A percentile compares a stretch with the other conserved stretches of the same genome.
phyloP scores from a whole-genome alignment of 1,140 invertebrate species.

The Epicauta chinensis region DNA sequence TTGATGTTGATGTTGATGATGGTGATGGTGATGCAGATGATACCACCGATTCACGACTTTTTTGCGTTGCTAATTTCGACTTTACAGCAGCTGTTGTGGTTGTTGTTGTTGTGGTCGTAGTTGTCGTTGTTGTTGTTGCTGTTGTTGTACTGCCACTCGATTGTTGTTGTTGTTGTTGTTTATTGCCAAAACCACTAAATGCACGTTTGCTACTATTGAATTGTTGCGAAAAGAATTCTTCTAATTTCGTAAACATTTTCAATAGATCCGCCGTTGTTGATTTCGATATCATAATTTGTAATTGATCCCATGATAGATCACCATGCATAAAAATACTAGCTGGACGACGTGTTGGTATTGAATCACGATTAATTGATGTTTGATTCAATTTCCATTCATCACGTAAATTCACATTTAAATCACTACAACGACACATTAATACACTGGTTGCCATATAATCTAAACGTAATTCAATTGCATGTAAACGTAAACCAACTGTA shows the following conservation, averaged over 20 bases:
- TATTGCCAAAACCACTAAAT: slow-evolving; percentile 52
- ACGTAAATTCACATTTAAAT: slow-evolving; percentile 67
- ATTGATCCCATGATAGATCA: slow-evolving; percentile 88
- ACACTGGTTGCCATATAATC: slow-evolving; percentile 97
- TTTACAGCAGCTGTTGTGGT: background rate
- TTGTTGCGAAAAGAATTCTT: slow-evolving; percentile 95
- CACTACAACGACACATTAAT: slow-evolving; percentile 82
- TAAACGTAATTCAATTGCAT: slow-evolving; percentile 78
- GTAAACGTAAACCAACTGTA: slow-evolving; percentile 74
- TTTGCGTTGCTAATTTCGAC: background rate
- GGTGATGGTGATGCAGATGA: slow-evolving; percentile 33
- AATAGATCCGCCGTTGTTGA: slow-evolving; percentile 93
- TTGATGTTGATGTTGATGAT: background rate
- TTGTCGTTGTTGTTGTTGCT: background rate
- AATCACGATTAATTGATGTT: slow-evolving; percentile 36
- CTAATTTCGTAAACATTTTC: slow-evolving; percentile 93
- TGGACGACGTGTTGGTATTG: slow-evolving; percentile 59
- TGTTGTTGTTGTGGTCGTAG: background rate
- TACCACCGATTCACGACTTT: slow-evolving; percentile 5
- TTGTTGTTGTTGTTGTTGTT: slow-evolving; percentile 35
- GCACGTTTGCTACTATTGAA: slow-evolving; percentile 89
- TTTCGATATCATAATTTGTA: slow-evolving; percentile 93
- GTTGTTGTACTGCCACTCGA: too few species aligned
- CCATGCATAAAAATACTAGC: slow-evolving; percentile 91
- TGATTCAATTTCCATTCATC: slow-evolving; percentile 71